Evolutionary conservation across 2,888 invertebrate species (phyloP).

Genomic region (Cyrtodaria siliqua): DNA sequence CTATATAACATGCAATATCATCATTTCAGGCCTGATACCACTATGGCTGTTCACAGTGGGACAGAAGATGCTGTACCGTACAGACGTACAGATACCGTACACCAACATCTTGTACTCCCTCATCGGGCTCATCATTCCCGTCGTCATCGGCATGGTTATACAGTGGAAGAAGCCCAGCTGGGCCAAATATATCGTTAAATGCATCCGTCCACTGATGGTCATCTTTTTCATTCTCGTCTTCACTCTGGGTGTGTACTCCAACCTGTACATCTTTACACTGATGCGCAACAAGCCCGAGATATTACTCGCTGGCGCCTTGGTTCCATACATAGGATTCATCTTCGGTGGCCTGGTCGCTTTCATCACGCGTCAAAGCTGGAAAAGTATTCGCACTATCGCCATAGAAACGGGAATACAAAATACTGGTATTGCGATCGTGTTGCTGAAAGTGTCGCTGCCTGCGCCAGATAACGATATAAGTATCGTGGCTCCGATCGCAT

Average conservation of each 20-base stretch:
- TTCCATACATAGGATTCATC: slow-evolving; percentile 87
- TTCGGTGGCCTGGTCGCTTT: slow-evolving; percentile 85
- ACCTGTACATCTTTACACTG: slow-evolving; percentile 86
- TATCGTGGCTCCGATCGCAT: slow-evolving; percentile 87
- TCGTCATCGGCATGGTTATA: slow-evolving; percentile 86
- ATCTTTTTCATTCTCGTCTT: slow-evolving; percentile 86
- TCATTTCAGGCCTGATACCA: slow-evolving; percentile 87
- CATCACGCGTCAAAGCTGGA: slow-evolving; percentile 83
- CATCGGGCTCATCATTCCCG: slow-evolving; percentile 86
- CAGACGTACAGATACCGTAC: slow-evolving; percentile 85
- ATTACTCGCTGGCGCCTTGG: slow-evolving; percentile 84
- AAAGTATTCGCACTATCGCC: slow-evolving; percentile 90
- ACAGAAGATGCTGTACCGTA: slow-evolving; percentile 72
- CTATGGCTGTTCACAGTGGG: slow-evolving; percentile 87
- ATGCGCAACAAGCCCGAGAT: slow-evolving; percentile 77
- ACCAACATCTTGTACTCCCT: slow-evolving; percentile 86
- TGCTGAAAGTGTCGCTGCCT: slow-evolving; percentile 81
- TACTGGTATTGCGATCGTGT: slow-evolving; percentile 88
- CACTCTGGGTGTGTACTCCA: slow-evolving; percentile 86
- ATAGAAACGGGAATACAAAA: slow-evolving; percentile 96
- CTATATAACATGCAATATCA: no score
- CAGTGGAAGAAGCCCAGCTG: slow-evolving; percentile 80
- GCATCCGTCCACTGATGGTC: slow-evolving; percentile 86
- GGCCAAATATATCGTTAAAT: slow-evolving; percentile 83
- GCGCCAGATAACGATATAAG: slow-evolving; percentile 88